A percentile compares a stretch with the other conserved stretches of the same genome.
Conservation (phyloP, 2,888 invertebrate species). For the Leptopterna dolabrata region DNA sequence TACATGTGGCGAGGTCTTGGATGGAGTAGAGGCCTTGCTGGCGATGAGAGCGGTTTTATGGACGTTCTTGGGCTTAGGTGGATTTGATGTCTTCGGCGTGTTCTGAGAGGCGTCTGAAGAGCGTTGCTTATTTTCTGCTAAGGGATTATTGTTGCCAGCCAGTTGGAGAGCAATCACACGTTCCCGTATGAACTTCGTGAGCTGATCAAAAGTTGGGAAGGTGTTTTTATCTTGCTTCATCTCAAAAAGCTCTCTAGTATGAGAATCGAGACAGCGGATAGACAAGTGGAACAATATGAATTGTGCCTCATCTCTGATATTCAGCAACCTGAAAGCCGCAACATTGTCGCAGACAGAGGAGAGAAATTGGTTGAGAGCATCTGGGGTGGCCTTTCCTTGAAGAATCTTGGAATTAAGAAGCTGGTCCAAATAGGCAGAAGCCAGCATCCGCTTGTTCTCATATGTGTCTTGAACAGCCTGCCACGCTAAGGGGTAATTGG, state of each 20-base stretch:
- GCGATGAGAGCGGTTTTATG: background rate
- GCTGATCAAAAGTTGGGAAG: constrained; percentile 27
- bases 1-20: too few relatives aligned
- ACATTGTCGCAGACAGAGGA: constrained; percentile 4
- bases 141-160: background rate
- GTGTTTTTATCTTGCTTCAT: background rate
- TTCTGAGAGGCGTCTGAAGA: background rate
- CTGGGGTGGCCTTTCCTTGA: constrained; percentile 20
- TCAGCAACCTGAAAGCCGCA: background rate
- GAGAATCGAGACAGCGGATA: background rate
- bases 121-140: background rate
- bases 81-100: background rate
- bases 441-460: constrained; percentile 21
- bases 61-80: background rate
- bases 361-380: background rate
- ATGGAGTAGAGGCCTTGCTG: background rate
- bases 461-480: background rate
- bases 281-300: constrained; percentile 33
- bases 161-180: background rate
- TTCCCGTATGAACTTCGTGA: constrained; percentile 3
- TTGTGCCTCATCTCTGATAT: background rate
- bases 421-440: constrained; percentile 17
- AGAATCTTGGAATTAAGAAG: background rate
- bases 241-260: constrained; percentile 32
- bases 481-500: constrained; percentile 17